Conservation (phyloP, 2,888 invertebrate species). For the Megastigmus dorsalis region DNA sequence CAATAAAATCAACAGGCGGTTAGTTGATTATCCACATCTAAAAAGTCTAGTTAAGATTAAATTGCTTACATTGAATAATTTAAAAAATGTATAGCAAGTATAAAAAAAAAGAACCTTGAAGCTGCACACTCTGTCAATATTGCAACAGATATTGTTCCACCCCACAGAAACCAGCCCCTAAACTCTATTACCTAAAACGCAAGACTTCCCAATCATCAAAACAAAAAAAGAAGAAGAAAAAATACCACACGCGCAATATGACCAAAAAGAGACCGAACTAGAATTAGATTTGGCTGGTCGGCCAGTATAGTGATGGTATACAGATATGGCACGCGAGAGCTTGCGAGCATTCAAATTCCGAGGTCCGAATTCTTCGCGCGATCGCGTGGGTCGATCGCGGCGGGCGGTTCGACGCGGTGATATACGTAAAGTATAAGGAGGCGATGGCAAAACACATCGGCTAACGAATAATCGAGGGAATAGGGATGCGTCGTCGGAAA, state of each 20-base stretch:
- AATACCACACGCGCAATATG: background rate
- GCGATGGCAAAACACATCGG: slow-evolving; percentile 15
- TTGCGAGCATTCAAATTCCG: slow-evolving; percentile 14
- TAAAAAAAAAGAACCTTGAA: background rate
- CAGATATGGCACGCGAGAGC: background rate
- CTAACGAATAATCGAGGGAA: background rate
- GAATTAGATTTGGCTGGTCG: background rate
- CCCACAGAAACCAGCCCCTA: background rate
- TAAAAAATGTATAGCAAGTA: background rate
- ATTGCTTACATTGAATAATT: background rate
- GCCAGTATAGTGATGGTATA: background rate
- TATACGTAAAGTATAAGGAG: no score
- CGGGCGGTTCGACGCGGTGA: slow-evolving; percentile 17
- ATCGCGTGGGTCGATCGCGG: slow-evolving; percentile 43
- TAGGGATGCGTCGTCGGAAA: slow-evolving; percentile 8
- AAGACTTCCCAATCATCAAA: background rate
- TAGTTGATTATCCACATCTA: background rate
- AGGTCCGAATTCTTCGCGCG: background rate
- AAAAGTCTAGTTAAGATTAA: background rate
- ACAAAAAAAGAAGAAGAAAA: no score
- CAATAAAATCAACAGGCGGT: background rate
- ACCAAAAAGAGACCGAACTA: background rate
- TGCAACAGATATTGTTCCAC: no score
- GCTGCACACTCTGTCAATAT: no score
- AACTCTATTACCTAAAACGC: background rate